Percentiles rank a stretch among this genome's conserved stretches.
phyloP scores from a whole-genome alignment of 2,113 vertebrate genomes.

The Tautogolabrus adspersus region DNA sequence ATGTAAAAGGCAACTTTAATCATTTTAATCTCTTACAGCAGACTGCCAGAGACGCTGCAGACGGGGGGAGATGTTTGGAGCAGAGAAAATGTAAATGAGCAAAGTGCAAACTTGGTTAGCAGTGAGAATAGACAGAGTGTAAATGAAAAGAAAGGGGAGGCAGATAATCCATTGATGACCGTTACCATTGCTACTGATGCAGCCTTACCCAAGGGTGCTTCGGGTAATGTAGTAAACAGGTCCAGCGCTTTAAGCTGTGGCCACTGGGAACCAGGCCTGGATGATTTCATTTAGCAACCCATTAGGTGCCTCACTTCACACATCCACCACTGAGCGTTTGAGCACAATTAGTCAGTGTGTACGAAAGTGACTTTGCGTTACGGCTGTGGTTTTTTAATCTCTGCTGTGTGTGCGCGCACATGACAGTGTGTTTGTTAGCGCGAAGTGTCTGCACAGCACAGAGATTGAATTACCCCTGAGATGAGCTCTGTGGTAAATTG shows the following conservation, averaged over 20 bases:
- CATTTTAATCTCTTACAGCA: not conserved
- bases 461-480: conserved; percentile 50
- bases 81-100: not conserved
- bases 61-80: no score
- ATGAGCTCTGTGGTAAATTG: conserved; percentile 57
- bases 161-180: not conserved
- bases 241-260: conserved; percentile 49
- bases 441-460: conserved; percentile 4
- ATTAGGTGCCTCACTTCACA: conserved; percentile 50
- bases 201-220: conserved; percentile 10
- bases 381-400: not conserved
- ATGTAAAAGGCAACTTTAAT: conserved; percentile 1
- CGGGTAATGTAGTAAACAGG: conserved; percentile 60
- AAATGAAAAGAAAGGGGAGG: not conserved
- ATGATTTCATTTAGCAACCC: conserved; percentile 56
- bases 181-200: conserved; percentile 50
- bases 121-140: conserved; percentile 9
- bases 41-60: not conserved
- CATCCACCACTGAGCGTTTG: conserved; percentile 3
- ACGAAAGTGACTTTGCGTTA: not conserved
- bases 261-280: conserved; percentile 44
- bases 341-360: not conserved
- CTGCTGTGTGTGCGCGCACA: not conserved
- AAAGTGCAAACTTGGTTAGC: conserved; percentile 7
- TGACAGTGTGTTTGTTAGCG: not conserved